Base-by-base conservation (phyloP, 2,797 vertebrate genomes). In the Typhlichthys eigenmanni region DNA sequence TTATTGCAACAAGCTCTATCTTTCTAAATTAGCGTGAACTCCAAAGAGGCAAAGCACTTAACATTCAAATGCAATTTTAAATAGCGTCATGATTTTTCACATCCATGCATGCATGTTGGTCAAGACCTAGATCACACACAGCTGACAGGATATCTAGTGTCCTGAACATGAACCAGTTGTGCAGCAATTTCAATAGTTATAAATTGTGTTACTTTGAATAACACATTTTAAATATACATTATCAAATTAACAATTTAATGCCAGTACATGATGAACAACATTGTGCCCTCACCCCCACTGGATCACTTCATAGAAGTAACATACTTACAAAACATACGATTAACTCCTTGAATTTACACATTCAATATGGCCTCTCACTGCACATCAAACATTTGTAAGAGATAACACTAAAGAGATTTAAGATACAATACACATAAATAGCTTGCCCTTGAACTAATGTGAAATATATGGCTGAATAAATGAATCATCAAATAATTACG, bases 1-100 rank as follows among this genome's bases (percentile, higher is more conserved):
- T 73, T 79, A 84, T 71, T 84, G 82, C 86, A 89, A 87, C 71
- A 87, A 84, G 82, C 79, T 84, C 74, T 85, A 82, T 74, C 67
- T 81, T 87, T 73, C 77, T 76, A 85, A 85, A 88, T 83, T 85
- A 83, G 81, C 78, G 84, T 81, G 76, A 75, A 72, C 76, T 78
- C 74, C 74, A 81, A 76, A 72, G 48, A 80, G 79, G 81, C 76
- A 82, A 86, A 88, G 76, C 73, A 87, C 70, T 79, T 82, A 74
- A 87, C 81, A 82, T 84, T 83, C 83, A 84, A 80, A 78, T 75
- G 76, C 79, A 84, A 58, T 60, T 81, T 78, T 78, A 66, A 79
- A 72, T 62, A 83, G 68, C 79, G 59, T 80, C 79, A 82, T 74
- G 72, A 87, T 82, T 74, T 87, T 56, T 60, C 68, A 75, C 14